Evolutionary conservation across 2,888 invertebrate species (phyloP), one percentile per base, ranked within the genome.

Genomic region (Lutraria lutraria): DNA sequence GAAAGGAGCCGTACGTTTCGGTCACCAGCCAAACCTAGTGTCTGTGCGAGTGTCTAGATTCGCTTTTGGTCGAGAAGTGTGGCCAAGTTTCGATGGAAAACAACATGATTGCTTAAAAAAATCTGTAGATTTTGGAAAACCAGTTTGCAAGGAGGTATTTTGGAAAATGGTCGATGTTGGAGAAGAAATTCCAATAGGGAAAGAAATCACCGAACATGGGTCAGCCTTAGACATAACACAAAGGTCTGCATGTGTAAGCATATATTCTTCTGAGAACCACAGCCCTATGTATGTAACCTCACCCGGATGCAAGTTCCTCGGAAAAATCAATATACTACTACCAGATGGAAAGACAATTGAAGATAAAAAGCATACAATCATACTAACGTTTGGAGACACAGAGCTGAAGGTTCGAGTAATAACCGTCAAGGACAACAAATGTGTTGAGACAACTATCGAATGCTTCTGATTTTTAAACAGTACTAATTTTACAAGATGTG

Each of bases 1-100:
- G 29, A 83, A 83, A 63, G 83, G 83, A 31, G 83, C 83, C 13
- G 83, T 83, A 15, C 25, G 60, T 16, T 83, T 83, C 56, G 83
- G 83, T 15, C 83, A 83, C 34, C 19, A 60, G 3, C 83, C 83
- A 31, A 29, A 60, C 13, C 31, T 83, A 16, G 63, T 83, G 60
- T 83, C 83, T 4, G 54, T 19, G 31, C 25, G 83, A 21, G 56
- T 83, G 19, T 29, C 83, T 31, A 29, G 60, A 56, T 83, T 31
- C 29, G n/a, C 83, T 21, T 53, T 83, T 60, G 83, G 83, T 3
- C 25, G 83, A 15, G 83, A 83, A 63, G 60, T 29, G 13, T 83
- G 83, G 83, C 83, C 83, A 83, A 29, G 29, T 10, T 83, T 83
- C 25, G 31, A 83, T 25, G 21, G 2, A 63, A 29, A n/a, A 8